These are phyloP conservation scores for Dendrolimus punctatus DNA, from an alignment of 1,140 invertebrate genomes.

Conservation along the genomic window DNA sequence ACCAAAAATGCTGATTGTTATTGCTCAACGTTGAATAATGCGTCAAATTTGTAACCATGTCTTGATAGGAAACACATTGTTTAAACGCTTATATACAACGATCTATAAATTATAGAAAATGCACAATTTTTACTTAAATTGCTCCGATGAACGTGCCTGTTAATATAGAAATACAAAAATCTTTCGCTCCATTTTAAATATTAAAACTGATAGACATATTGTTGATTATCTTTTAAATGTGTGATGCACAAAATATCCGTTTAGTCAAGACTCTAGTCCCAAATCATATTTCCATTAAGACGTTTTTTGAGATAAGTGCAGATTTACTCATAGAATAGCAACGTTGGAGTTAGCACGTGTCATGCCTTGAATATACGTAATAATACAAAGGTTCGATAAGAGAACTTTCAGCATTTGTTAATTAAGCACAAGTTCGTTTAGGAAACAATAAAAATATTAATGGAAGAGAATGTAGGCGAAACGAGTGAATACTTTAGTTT, in stretches of 20 bases:
- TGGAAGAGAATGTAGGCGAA: too few species aligned
- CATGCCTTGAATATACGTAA: conserved; percentile 13
- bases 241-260: conserved; percentile 43
- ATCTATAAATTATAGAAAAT: not conserved
- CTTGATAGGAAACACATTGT: conserved; percentile 2
- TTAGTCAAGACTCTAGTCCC: conserved; percentile 67
- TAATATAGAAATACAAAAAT: conserved; percentile 10
- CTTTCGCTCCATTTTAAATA: conserved; percentile 3
- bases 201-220: conserved; percentile 11
- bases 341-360: conserved; percentile 21
- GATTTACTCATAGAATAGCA: conserved; percentile 35
- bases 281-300: conserved; percentile 45
- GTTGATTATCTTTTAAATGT: conserved; percentile 14
- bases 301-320: conserved; percentile 34
- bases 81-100: not conserved
- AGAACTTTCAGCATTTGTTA: too few species aligned
- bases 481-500: too few species aligned
- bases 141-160: conserved; percentile 24
- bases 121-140: conserved; percentile 7
- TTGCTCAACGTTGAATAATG: conserved; percentile 22
- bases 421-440: too few species aligned
- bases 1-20: conserved; percentile 24
- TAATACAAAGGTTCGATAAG: too few species aligned
- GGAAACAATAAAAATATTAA: too few species aligned
- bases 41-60: conserved; percentile 16